Base-by-base conservation (phyloP, 2,888 invertebrate genomes). In the Drosophila stalkeri region DNA sequence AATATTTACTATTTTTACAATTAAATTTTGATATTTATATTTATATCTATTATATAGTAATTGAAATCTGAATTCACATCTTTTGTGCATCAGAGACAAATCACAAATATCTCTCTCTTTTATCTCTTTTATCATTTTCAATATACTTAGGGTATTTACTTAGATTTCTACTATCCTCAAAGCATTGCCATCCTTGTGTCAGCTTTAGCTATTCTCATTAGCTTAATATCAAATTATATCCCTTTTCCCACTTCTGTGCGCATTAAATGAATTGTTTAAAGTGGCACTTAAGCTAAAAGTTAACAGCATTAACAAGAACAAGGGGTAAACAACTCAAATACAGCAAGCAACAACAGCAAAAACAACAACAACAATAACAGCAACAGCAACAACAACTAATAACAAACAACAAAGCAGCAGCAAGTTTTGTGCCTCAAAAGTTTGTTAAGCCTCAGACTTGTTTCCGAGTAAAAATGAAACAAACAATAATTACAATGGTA, bases 231-330 rank as follows among this genome's bases (percentile, higher is more conserved):
- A 59, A 54, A 67, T 55, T 46, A 71, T 41, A 61, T 68, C 51
- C n/a, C 11, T n/a, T 51, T 11, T 20, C 54, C 63, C 47, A 33
- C 64, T 79, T 72, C 51, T 60, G 35, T 44, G 60, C 65, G 68
- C 77, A 75, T 87, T 89, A 73, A 81, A 73, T 65, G 75, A 82
- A 78, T 78, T 88, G 72, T 67, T 69, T 68, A 88, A 88, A 90
- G 75, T 83, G 79, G 65, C 81, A 83, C 77, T 86, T 86, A 82
- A 81, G 80, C 75, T 75, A 61, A 59, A 88, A 81, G 71, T 80
- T 70, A 78, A 77, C 72, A 85, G 66, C 67, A 74, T 72, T 66
- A 89, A 71, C 72, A 82, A 60, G 67, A 83, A 80, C 69, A 72
- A 78, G 59, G 60, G 64, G 60, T 14, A 46, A 66, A 61, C 75